These are phyloP conservation scores for Meloidogyne floridensis DNA, from an alignment of 1,140 invertebrate species.

Conservation along the genomic window DNA sequence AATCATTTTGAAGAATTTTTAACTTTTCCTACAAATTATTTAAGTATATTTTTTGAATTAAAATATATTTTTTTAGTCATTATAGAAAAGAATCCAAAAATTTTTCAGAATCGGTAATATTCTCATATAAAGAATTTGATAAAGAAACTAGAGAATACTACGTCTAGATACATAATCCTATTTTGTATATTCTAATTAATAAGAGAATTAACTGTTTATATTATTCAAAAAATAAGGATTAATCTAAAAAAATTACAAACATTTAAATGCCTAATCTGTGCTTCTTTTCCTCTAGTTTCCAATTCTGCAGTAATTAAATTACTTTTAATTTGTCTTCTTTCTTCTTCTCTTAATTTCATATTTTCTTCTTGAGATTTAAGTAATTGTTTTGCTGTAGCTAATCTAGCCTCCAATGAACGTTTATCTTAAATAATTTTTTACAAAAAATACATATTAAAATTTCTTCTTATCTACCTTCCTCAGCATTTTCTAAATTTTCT, in stretches of 20 bases:
- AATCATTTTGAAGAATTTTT: conserved; percentile 61
- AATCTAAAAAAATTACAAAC: conserved; percentile 26
- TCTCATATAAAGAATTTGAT: too few relatives aligned
- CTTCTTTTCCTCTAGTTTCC: conserved; percentile 63
- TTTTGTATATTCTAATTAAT: too few relatives aligned
- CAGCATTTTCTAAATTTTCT: conserved; percentile 56
- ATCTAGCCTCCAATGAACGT: conserved; percentile 57
- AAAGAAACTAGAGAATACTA: too few relatives aligned
- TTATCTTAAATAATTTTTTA: conserved; percentile 49
- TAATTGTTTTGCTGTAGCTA: conserved; percentile 59
- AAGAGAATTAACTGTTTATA: too few relatives aligned
- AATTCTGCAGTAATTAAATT: conserved; percentile 63
- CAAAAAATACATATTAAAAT: too few relatives aligned
- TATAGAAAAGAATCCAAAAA: too few relatives aligned
- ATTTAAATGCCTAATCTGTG: conserved; percentile 63
- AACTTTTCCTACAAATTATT: conserved; percentile 58
- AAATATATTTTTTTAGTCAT: too few relatives aligned
- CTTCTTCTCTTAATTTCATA: conserved; percentile 60
- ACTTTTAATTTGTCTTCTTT: conserved; percentile 61
- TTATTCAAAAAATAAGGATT: too few relatives aligned
- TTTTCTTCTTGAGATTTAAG: conserved; percentile 65
- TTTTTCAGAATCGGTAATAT: too few relatives aligned
- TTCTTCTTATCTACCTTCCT: conserved; percentile 49
- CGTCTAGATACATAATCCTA: too few relatives aligned
- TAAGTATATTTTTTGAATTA: not conserved